Evolutionary conservation across 2,888 invertebrate genomes (phyloP).

Genomic region (Hemistola chrysoprasaria): DNA sequence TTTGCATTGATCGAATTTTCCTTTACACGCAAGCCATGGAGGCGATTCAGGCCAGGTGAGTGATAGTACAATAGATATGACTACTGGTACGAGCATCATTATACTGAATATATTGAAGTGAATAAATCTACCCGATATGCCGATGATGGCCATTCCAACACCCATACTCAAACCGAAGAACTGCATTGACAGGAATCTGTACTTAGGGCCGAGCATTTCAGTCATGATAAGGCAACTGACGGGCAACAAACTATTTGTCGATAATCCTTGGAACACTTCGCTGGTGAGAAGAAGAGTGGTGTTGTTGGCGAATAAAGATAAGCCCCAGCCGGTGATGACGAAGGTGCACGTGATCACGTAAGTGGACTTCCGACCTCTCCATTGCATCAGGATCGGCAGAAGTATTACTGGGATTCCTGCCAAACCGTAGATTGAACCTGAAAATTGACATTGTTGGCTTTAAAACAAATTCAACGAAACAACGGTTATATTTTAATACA

Average conservation of each 20-base stretch:
- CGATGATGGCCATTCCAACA: no score
- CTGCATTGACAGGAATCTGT: slow-evolving; percentile 1
- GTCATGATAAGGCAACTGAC: slow-evolving; percentile 1
- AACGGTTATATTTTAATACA: no score
- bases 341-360: no score
- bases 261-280: neutral
- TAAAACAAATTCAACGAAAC: no score
- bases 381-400: neutral
- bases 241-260: neutral
- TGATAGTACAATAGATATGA: neutral
- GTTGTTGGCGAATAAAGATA: neutral
- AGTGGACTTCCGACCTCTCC: neutral
- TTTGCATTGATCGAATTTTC: neutral
- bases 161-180: neutral
- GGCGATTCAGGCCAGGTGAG: slow-evolving; percentile 4
- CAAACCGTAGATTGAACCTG: neutral
- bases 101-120: no score
- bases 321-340: neutral
- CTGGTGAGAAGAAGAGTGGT: neutral
- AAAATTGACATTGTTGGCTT: no score
- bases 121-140: no score
- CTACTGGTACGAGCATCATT: no score
- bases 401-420: neutral
- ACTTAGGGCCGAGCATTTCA: slow-evolving; percentile 2
- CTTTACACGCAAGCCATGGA: slow-evolving; percentile 1